Percentiles rank a stretch among this genome's conserved stretches.
phyloP scores from a whole-genome alignment of 2,888 invertebrate species.

The Monoplex corrugatus region DNA sequence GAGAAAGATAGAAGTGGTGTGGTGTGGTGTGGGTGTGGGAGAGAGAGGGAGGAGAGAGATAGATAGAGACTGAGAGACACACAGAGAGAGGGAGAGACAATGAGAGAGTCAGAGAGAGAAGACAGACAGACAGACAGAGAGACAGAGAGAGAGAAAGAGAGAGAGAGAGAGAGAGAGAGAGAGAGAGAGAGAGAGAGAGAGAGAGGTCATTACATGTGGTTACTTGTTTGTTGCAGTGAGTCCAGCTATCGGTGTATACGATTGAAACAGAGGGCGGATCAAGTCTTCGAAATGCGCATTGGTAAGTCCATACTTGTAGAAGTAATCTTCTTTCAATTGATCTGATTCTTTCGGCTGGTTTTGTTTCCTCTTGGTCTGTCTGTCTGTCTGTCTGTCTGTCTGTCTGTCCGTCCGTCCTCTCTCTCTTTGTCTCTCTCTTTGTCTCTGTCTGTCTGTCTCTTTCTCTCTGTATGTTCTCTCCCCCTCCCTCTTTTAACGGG shows the following conservation, averaged over 20 bases:
- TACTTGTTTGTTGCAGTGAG: slow-evolving; percentile 62
- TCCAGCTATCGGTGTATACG: slow-evolving; percentile 71
- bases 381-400: background rate
- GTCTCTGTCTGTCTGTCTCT: background rate
- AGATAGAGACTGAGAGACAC: too few relatives aligned
- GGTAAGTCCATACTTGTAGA: slow-evolving; percentile 65
- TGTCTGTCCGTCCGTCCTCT: background rate
- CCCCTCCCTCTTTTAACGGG: background rate
- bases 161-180: too few relatives aligned
- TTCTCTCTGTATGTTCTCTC: background rate
- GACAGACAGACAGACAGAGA: background rate
- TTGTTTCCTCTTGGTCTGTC: background rate
- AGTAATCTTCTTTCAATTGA: too few relatives aligned
- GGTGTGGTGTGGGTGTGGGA: too few relatives aligned
- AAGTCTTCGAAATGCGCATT: slow-evolving; percentile 68
- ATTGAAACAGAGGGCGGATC: slow-evolving; percentile 65
- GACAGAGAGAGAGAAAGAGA: background rate
- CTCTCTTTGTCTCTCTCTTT: background rate
- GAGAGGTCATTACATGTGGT: too few relatives aligned
- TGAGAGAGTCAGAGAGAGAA: too few relatives aligned
- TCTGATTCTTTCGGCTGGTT: background rate
- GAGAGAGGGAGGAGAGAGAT: too few relatives aligned
- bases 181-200: too few relatives aligned
- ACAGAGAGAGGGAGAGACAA: too few relatives aligned
- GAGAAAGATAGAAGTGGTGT: too few relatives aligned